Conservation (phyloP, 1,140 invertebrate genomes). For the Cydia amplana region DNA sequence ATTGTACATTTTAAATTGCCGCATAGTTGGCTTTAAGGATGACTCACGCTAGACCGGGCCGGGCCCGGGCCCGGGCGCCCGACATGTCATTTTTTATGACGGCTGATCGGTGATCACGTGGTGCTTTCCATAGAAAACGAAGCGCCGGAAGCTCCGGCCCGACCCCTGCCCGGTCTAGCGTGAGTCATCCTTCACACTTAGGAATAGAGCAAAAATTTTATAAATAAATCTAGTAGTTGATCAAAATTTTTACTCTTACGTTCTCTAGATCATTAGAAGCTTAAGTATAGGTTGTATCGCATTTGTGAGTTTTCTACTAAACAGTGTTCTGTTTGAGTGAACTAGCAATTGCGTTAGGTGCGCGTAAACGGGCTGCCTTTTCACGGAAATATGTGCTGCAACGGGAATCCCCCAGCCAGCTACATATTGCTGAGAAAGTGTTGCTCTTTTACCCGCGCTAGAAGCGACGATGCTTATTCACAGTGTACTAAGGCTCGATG, state of each 20-base stretch:
- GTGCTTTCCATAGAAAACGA: too few relatives aligned
- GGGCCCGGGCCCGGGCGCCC: too few relatives aligned
- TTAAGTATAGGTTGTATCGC: conserved; percentile 65
- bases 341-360: conserved; percentile 49
- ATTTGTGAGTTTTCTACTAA: conserved; percentile 50
- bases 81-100: too few relatives aligned
- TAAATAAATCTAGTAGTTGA: conserved; percentile 25
- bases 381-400: background rate
- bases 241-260: conserved; percentile 22
- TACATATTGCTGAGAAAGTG: conserved; percentile 54
- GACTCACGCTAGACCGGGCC: too few relatives aligned
- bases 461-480: conserved; percentile 37
- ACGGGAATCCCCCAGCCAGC: too few relatives aligned
- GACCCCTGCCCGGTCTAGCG: too few relatives aligned
- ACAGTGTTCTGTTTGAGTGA: conserved; percentile 40
- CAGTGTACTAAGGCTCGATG: conserved; percentile 77
- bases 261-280: conserved; percentile 62
- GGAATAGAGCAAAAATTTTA: conserved; percentile 33
- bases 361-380: background rate
- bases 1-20: conserved; percentile 38
- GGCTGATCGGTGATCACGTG: too few relatives aligned
- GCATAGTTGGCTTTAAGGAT: conserved; percentile 43
- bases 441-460: background rate
- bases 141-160: too few relatives aligned
- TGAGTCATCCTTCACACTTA: too few relatives aligned